Conservation (phyloP, 2,888 invertebrate species). For the Leistus spinibarbis region DNA sequence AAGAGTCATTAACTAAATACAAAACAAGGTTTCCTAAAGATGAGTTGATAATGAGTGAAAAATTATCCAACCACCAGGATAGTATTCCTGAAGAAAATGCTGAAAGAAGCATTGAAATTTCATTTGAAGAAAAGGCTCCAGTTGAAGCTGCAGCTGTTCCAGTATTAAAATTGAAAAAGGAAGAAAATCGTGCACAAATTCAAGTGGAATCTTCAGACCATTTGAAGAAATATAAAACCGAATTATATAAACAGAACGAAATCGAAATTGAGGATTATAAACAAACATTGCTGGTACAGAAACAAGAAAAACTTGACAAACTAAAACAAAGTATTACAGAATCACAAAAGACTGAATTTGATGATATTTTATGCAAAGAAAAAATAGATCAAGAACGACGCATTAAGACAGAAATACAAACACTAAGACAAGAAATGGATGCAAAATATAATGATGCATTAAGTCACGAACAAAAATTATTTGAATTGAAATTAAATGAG, state of each 20-base stretch:
- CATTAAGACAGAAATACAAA: slow-evolving; percentile 56
- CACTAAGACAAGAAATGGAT: slow-evolving; percentile 61
- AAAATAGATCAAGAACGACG: slow-evolving; percentile 51
- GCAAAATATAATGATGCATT: slow-evolving; percentile 54
- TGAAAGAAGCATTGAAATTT: slow-evolving; percentile 42
- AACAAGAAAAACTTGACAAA: slow-evolving; percentile 54
- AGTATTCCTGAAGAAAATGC: slow-evolving; percentile 43
- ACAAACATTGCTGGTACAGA: slow-evolving; percentile 62
- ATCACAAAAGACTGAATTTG: slow-evolving; percentile 59
- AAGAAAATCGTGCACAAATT: slow-evolving; percentile 39
- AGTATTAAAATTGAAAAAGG: slow-evolving; percentile 31
- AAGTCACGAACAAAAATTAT: slow-evolving; percentile 50
- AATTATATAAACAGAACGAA: slow-evolving; percentile 53
- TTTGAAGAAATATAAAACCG: slow-evolving; percentile 51
- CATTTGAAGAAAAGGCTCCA: slow-evolving; percentile 26
- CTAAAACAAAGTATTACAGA: slow-evolving; percentile 41
- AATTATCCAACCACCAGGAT: slow-evolving; percentile 32
- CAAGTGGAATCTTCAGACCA: slow-evolving; percentile 52
- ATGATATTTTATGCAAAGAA: slow-evolving; percentile 59
- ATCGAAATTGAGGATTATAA: slow-evolving; percentile 63
- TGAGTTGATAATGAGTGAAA: slow-evolving; percentile 45
- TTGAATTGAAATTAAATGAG: slow-evolving; percentile 59
- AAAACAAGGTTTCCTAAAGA: slow-evolving; percentile 48
- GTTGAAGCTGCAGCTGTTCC: neutral
- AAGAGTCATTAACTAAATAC: slow-evolving; percentile 58